Base-by-base conservation (phyloP, 2,797 vertebrate genomes). In the Sebastes alutus region DNA sequence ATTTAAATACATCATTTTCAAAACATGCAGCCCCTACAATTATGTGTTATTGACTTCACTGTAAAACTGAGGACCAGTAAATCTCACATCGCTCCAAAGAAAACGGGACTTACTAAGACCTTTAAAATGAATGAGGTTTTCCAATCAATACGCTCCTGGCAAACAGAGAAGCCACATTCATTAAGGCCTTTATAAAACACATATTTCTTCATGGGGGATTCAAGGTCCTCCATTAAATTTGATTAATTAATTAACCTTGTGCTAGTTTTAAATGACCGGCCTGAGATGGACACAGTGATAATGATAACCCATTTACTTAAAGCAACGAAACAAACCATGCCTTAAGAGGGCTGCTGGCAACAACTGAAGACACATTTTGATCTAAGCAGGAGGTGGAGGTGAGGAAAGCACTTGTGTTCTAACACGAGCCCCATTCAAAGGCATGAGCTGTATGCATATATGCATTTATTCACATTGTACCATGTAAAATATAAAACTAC, bases 161-260 rank as follows among this genome's bases (percentile, higher is more conserved):
- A 83, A 87, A 88, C 85, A 83, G 72, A 75, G 71, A 73, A 90
- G 66, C 64, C 81, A 72, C 83, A 81, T 93, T 92, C 88, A 89
- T 90, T 91, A 92, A 88, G 58, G 49, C 84, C 78, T 93, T 90
- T 89, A 88, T 88, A 92, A 92, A 92, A 91, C 84, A 84, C 85
- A 89, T 87, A 82, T 91, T 89, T 93, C 85, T 86, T 89, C 82
- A 83, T 77, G 79, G 78, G 75, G 75, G 76, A 89, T 86, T 85
- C 65, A 87, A 80, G 83, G 88, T 83, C 79, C 83, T 92, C 82
- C 89, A 93, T 94, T 94, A 93, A 85, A 92, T 83, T 84, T 88
- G 90, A 93, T 94, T 89, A 80, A 94, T 92, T 86, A 88, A 93
- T 93, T 90, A 93, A 87, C 87, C 90, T 88, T 87, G 78, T 82